phyloP scores from a whole-genome alignment of 23 tunicate species.

The Ascidia mentula region DNA sequence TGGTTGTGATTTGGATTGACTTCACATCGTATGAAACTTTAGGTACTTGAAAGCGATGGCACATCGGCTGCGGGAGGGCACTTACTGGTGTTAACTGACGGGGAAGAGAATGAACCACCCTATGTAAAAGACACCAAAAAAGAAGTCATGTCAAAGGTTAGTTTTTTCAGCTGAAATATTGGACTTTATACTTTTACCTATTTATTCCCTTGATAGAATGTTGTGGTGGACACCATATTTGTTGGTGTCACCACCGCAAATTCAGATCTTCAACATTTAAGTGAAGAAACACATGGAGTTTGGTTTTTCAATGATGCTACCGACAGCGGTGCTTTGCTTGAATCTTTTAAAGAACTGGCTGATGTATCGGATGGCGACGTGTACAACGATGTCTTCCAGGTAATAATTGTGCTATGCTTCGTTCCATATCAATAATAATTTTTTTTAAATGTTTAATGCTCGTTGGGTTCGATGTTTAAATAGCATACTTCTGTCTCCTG shows the following conservation, averaged over 20 bases:
- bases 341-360: constrained; percentile 34
- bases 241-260: constrained; percentile 16
- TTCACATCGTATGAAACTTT: too few relatives aligned
- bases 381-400: constrained; percentile 28
- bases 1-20: too few relatives aligned
- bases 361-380: constrained; percentile 27
- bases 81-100: constrained; percentile 25
- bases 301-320: background rate
- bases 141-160: too few relatives aligned
- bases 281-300: constrained; percentile 19
- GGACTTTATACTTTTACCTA: too few relatives aligned
- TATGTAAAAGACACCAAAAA: too few relatives aligned
- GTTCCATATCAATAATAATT: background rate
- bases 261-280: constrained; percentile 19
- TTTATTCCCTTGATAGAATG: constrained; percentile 2
- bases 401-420: background rate
- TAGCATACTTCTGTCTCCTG: background rate
- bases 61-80: constrained; percentile 19
- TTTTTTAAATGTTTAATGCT: background rate
- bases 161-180: too few relatives aligned
- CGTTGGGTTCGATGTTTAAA: background rate
- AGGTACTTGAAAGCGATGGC: too few relatives aligned
- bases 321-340: constrained; percentile 1
- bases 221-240: constrained; percentile 19
- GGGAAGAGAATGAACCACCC: constrained; percentile 21